Evolutionary conservation across 92 coral and sea anemone species (phyloP), one percentile per base, ranked within the genome.

Genomic region (Paragorgia papillata): DNA sequence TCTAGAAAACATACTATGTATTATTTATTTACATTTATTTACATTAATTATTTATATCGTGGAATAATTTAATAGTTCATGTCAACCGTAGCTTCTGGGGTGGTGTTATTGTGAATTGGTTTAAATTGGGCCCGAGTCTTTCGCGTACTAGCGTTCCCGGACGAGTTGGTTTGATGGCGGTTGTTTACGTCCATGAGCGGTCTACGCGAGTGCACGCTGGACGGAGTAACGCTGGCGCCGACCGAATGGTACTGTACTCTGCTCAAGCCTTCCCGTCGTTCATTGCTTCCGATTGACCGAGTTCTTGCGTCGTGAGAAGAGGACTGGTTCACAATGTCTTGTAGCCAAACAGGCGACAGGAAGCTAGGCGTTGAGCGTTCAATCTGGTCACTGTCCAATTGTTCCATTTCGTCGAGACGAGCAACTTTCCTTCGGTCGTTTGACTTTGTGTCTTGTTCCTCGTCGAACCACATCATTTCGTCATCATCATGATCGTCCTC

Each of bases 401-500:
- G 2, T 2, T 7, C 53, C 12, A 7, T 46, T 46, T 7, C 17
- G n/a, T 46, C 53, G n/a, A 2, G 17, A n/a, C n/a, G 2, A 7
- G 14, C 53, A 46, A 2, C 2, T 46, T 46, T 46, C 53, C 2
- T 15, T 46, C 2, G 14, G 2, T 46, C 17, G 15, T 46, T n/a
- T 2, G 14, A 9, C 12, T 7, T 46, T 7, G 53, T 46, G 2
- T 79, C 74, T 24, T 84, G 63, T 31, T 69, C 75, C 21, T 85
- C 84, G 53, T 74, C 85, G 39, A 41, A 67, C n/a, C 91, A 85
- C 51, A 78, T 70, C 49, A 81, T 90, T 6, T 81, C 95, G 18
- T 82, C 81, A 37, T 82, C 92, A 28, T 78, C 92, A 32, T 90
- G 93, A 19, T 84, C 86, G 32, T 57, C 83, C 55, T 76, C 56